Conservation (phyloP, 30 jellyfish, hydroid and myxozoan species). For the Mastigias papua region DNA sequence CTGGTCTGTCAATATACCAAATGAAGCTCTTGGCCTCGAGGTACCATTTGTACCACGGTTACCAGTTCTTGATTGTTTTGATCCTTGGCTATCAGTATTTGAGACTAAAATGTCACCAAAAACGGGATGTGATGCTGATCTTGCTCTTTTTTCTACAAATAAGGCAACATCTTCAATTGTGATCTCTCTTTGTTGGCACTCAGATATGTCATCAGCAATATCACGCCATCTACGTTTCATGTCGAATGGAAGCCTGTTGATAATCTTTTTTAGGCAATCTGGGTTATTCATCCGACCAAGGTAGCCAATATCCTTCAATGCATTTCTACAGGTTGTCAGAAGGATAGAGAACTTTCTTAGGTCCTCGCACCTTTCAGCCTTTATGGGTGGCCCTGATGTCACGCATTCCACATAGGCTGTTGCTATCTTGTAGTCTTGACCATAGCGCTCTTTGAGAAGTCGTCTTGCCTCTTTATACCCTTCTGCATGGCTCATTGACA, state of each 20-base stretch:
- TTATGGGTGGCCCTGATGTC: conserved; percentile 37
- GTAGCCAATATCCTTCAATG: conserved; percentile 54
- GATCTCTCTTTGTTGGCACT: conserved; percentile 8
- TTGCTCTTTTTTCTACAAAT: conserved; percentile 1
- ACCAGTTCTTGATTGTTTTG: background rate
- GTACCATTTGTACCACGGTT: background rate
- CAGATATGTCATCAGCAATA: conserved; percentile 1
- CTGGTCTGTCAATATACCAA: background rate
- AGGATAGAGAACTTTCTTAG: conserved; percentile 29
- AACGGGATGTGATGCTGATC: conserved; percentile 20
- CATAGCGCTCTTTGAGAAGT: conserved; percentile 47
- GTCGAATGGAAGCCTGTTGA: conserved; percentile 25
- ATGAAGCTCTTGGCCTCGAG: conserved; percentile 5
- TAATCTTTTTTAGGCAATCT: conserved; percentile 44
- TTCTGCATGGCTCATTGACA: conserved; percentile 31
- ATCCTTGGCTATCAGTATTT: background rate
- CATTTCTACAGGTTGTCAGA: conserved; percentile 10
- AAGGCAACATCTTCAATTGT: conserved; percentile 4
- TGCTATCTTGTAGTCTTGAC: conserved; percentile 44
- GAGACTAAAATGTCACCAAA: background rate
- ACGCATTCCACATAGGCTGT: conserved; percentile 25
- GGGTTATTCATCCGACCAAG: conserved; percentile 19
- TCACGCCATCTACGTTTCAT: conserved; percentile 8
- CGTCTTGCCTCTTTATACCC: conserved; percentile 50
- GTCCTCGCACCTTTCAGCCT: conserved; percentile 30